These are phyloP conservation scores for Prochilodus magdalenae DNA, from an alignment of 2,113 vertebrate species.

Conservation along the genomic window DNA sequence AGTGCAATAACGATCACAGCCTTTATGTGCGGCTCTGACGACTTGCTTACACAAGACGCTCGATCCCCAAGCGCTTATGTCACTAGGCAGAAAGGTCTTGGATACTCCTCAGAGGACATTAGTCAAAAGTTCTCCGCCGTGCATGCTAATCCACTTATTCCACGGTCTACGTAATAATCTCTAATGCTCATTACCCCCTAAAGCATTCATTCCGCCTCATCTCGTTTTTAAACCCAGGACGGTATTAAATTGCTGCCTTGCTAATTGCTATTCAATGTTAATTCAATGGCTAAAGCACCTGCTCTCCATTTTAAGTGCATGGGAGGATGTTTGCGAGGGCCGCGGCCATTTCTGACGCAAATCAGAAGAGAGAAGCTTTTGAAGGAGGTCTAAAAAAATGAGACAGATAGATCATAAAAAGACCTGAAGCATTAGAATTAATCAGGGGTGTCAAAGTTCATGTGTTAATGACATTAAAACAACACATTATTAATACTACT, in stretches of 20 bases:
- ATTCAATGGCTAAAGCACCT: conserved; percentile 50
- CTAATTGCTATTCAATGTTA: conserved; percentile 61
- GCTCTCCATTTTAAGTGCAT: conserved; percentile 42
- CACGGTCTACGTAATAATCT: conserved; percentile 48
- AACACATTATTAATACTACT: too few relatives aligned
- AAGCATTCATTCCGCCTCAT: conserved; percentile 47
- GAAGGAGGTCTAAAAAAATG: not conserved
- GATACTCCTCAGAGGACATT: conserved; percentile 34
- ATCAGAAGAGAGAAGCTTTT: not conserved
- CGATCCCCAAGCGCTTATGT: not conserved
- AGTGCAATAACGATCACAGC: not conserved
- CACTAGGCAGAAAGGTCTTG: conserved; percentile 3
- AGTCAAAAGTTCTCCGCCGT: conserved; percentile 38
- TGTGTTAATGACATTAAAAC: too few relatives aligned
- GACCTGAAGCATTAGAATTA: too few relatives aligned
- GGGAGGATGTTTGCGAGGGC: conserved; percentile 31
- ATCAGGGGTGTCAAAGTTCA: too few relatives aligned
- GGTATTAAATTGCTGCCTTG: conserved; percentile 47
- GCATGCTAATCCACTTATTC: conserved; percentile 41
- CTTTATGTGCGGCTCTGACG: not conserved
- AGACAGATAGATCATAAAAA: too few relatives aligned
- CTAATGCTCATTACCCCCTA: conserved; percentile 50
- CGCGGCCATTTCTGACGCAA: not conserved
- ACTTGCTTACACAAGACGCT: not conserved
- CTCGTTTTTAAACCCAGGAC: conserved; percentile 40